Percentiles rank a stretch among this genome's conserved stretches.
phyloP scores from a whole-genome alignment of 2,888 invertebrate genomes.

The Silvanus unidentatus region DNA sequence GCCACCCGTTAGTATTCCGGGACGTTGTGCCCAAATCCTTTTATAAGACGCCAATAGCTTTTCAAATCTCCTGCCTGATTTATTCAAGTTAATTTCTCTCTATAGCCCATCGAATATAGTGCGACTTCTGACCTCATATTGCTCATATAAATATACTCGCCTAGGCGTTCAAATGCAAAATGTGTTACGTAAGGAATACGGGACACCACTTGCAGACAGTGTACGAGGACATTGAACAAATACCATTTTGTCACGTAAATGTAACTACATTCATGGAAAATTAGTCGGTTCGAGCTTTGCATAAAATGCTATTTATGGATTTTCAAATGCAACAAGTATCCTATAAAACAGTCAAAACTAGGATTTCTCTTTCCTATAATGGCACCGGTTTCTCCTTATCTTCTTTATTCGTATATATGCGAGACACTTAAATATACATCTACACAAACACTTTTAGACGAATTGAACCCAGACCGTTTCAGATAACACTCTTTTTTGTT shows the following conservation, averaged over 20 bases:
- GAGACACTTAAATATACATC: too few species aligned
- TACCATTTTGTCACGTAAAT: constrained; percentile 1
- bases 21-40: constrained; percentile 27
- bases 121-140: too few species aligned
- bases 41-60: constrained; percentile 34
- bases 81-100: constrained; percentile 37
- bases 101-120: constrained; percentile 11
- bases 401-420: too few species aligned
- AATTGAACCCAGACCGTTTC: too few species aligned
- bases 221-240: background rate
- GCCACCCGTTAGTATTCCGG: constrained; percentile 28
- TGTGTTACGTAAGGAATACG: too few species aligned
- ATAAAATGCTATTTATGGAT: constrained; percentile 3
- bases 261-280: background rate
- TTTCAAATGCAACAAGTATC: constrained; percentile 1
- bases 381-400: too few species aligned
- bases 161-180: too few species aligned
- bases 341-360: background rate
- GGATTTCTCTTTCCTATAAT: background rate
- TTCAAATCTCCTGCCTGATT: constrained; percentile 38
- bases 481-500: too few species aligned
- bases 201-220: background rate
- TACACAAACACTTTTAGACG: too few species aligned
- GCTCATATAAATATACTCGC: too few species aligned
- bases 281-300: constrained; percentile 1